Percentiles rank a stretch among this genome's conserved stretches.
Conservation (phyloP, 2,888 invertebrate genomes). For the Drosophila austrosaltans region DNA sequence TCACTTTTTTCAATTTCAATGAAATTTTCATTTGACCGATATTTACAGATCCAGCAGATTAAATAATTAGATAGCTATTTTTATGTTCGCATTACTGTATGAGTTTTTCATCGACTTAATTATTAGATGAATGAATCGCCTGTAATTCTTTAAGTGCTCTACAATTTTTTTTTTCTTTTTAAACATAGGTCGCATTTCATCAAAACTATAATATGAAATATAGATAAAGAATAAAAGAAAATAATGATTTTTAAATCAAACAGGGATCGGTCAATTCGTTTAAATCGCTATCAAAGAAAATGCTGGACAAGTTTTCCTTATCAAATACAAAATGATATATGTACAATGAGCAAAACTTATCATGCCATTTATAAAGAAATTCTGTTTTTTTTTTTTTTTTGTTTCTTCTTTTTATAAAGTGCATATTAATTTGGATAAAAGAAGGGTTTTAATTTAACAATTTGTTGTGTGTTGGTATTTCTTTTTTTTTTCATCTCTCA, state of each 20-base stretch:
- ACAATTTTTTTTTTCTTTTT: constrained; percentile 17
- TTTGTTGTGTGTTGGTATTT: constrained; percentile 15
- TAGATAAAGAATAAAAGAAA: neutral
- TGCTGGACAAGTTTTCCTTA: constrained; percentile 44
- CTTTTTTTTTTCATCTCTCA: constrained; percentile 36
- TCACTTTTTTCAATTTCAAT: constrained; percentile 20
- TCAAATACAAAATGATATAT: constrained; percentile 72
- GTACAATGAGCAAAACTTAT: constrained; percentile 67
- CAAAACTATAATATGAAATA: constrained; percentile 38
- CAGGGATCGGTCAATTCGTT: constrained; percentile 13
- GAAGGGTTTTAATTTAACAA: constrained; percentile 37
- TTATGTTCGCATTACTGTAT: constrained; percentile 25
- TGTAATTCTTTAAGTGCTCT: constrained; percentile 24
- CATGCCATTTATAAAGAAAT: constrained; percentile 55
- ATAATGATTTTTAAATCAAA: neutral
- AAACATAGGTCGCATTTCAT: constrained; percentile 9
- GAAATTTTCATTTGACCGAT: constrained; percentile 72
- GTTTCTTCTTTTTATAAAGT: constrained; percentile 33
- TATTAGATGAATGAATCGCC: constrained; percentile 29
- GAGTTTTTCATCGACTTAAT: neutral
- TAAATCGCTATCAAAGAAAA: constrained; percentile 41
- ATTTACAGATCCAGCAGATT: constrained; percentile 80
- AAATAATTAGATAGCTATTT: constrained; percentile 16
- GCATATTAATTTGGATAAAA: constrained; percentile 60
- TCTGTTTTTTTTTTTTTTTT: constrained; percentile 21